Conservation (phyloP, 2,888 invertebrate species). For the Tinea semifulvella region DNA sequence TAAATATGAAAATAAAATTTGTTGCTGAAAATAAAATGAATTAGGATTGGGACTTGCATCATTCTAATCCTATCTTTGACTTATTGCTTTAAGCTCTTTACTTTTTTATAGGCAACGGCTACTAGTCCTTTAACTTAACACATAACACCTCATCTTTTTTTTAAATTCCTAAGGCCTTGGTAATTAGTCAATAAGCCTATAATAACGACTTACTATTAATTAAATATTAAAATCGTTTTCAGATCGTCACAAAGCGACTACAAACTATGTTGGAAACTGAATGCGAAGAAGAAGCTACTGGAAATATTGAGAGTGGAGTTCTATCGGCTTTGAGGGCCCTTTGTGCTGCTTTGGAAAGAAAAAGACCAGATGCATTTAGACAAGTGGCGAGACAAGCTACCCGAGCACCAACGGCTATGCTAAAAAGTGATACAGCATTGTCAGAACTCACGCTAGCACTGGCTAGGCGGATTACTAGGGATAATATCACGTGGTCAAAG, state of each 20-base stretch:
- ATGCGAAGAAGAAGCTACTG: conserved; percentile 59
- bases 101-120: too few species aligned
- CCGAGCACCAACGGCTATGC: conserved; percentile 64
- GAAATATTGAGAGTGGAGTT: conserved; percentile 53
- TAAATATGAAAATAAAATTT: too few species aligned
- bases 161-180: too few species aligned
- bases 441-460: conserved; percentile 73
- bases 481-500: conserved; percentile 83
- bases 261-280: conserved; percentile 62
- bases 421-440: conserved; percentile 68
- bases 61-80: too few species aligned
- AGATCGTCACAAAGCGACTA: conserved; percentile 54
- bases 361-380: conserved; percentile 78
- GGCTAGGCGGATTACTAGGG: conserved; percentile 74
- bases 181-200: too few species aligned
- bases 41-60: too few species aligned
- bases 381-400: conserved; percentile 79
- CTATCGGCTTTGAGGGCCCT: conserved; percentile 55
- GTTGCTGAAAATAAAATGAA: too few species aligned
- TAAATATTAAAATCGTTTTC: too few species aligned
- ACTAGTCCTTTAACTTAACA: too few species aligned
- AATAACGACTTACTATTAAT: too few species aligned
- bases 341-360: conserved; percentile 78
- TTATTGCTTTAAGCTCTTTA: too few species aligned
- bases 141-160: too few species aligned